These are phyloP conservation scores for Sogatella furcifera DNA, from an alignment of 1,140 invertebrate species.

Conservation along the genomic window DNA sequence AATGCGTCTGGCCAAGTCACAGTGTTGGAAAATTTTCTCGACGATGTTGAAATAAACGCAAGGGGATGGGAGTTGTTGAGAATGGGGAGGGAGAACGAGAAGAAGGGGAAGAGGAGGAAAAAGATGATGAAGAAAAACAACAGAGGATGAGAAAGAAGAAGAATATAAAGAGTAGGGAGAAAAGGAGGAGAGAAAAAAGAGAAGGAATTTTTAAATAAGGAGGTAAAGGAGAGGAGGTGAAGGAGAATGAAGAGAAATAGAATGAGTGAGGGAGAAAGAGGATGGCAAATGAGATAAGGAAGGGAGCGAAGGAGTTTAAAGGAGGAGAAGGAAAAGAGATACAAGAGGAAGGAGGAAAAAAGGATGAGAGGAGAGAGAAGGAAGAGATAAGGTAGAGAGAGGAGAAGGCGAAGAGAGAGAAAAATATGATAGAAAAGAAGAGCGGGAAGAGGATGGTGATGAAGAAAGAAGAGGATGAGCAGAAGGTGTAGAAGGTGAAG, in stretches of 20 bases:
- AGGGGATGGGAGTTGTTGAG: no score
- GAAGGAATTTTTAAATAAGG: no score
- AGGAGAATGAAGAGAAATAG: conserved; percentile 3
- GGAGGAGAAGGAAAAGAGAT: not conserved
- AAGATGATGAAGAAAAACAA: not conserved
- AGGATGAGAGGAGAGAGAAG: not conserved
- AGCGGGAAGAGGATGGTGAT: not conserved
- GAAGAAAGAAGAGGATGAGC: not conserved
- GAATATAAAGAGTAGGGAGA: not conserved
- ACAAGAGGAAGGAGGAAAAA: not conserved
- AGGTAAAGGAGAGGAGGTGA: not conserved
- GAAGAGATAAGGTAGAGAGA: not conserved
- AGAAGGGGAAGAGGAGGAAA: not conserved
- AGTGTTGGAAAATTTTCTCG: no score
- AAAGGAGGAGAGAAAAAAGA: not conserved
- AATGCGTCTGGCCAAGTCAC: no score
- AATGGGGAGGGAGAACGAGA: no score
- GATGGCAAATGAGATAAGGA: not conserved
- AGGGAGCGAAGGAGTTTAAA: not conserved
- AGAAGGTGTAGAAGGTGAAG: no score
- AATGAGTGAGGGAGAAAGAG: not conserved
- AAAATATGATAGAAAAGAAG: not conserved
- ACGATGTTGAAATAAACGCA: no score
- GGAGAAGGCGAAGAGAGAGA: not conserved
- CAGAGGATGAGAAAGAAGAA: not conserved